These are phyloP conservation scores for Amphimallon solstitiale DNA, from an alignment of 2,888 invertebrate genomes.

Conservation along the genomic window DNA sequence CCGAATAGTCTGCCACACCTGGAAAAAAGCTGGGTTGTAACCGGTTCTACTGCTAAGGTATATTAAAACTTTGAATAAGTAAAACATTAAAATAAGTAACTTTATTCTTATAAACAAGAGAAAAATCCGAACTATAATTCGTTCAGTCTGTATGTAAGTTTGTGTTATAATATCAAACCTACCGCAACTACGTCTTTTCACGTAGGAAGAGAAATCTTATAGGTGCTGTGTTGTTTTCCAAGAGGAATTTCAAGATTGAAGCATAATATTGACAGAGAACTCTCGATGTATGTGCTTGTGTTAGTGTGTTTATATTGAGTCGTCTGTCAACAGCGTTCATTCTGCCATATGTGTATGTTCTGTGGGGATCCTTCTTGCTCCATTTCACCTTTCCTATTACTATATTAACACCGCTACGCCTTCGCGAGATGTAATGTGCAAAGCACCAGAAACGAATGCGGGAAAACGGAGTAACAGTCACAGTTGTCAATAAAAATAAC, in stretches of 20 bases:
- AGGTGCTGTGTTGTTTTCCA: constrained; percentile 48
- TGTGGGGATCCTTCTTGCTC: constrained; percentile 33
- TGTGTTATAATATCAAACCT: no score
- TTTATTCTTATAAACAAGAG: no score
- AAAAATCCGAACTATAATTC: no score
- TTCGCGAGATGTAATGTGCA: not conserved
- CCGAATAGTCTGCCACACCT: no score
- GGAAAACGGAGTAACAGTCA: not conserved
- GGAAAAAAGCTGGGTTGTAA: no score
- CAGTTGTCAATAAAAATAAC: constrained; percentile 22
- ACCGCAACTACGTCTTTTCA: no score
- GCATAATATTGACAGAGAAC: constrained; percentile 57
- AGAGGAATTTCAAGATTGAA: constrained; percentile 54
- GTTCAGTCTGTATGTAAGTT: no score
- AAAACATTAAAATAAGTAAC: no score
- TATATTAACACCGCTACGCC: constrained; percentile 35
- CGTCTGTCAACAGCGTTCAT: constrained; percentile 52
- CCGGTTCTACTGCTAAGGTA: no score
- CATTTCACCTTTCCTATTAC: constrained; percentile 35
- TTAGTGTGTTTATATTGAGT: constrained; percentile 44
- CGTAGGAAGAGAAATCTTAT: no score
- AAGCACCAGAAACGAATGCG: constrained; percentile 2
- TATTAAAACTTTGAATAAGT: no score
- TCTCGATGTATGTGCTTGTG: constrained; percentile 48
- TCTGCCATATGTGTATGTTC: constrained; percentile 36